A percentile compares a stretch with the other conserved stretches of the same genome.
phyloP scores from a whole-genome alignment of 2,113 vertebrate species.

The Melanotaenia duboulayi region DNA sequence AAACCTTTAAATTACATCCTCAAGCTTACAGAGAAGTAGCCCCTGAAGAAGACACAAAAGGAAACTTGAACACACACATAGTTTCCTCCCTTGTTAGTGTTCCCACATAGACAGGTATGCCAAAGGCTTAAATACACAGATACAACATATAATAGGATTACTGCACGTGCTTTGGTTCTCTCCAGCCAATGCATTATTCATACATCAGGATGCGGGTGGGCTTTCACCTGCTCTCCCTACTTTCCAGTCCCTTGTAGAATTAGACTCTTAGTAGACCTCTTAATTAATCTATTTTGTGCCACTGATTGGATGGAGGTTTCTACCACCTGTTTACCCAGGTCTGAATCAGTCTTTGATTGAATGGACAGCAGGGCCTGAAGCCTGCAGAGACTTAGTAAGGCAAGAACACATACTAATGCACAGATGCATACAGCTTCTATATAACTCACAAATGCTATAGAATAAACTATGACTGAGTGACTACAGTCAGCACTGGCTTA shows the following conservation, averaged over 20 bases:
- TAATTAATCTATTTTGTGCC: conserved; percentile 77
- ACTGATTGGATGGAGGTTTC: conserved; percentile 78
- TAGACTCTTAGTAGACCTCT: conserved; percentile 59
- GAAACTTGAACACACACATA: conserved; percentile 17
- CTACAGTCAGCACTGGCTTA: conserved; percentile 8
- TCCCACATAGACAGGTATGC: not conserved
- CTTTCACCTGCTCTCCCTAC: conserved; percentile 39
- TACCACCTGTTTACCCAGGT: conserved; percentile 76
- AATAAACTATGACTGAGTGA: conserved; percentile 37
- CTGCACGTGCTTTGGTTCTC: conserved; percentile 18
- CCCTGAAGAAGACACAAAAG: conserved; percentile 29
- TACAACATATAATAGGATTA: conserved; percentile 10
- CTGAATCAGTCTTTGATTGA: conserved; percentile 76
- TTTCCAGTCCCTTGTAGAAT: conserved; percentile 45
- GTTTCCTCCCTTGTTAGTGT: not conserved
- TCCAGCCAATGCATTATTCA: conserved; percentile 31
- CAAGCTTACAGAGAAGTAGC: conserved; percentile 36
- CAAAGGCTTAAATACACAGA: not conserved
- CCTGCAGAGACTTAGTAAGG: conserved; percentile 50
- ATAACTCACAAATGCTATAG: conserved; percentile 16
- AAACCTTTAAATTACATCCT: conserved; percentile 58
- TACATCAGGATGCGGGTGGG: conserved; percentile 38
- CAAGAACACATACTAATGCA: conserved; percentile 15
- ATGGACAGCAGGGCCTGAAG: conserved; percentile 63
- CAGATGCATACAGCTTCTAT: conserved; percentile 17